A percentile compares a stretch with the other conserved stretches of the same genome.
Evolutionary conservation across 2,888 invertebrate species (phyloP).

Genomic region (Drosophila paranaensis): DNA sequence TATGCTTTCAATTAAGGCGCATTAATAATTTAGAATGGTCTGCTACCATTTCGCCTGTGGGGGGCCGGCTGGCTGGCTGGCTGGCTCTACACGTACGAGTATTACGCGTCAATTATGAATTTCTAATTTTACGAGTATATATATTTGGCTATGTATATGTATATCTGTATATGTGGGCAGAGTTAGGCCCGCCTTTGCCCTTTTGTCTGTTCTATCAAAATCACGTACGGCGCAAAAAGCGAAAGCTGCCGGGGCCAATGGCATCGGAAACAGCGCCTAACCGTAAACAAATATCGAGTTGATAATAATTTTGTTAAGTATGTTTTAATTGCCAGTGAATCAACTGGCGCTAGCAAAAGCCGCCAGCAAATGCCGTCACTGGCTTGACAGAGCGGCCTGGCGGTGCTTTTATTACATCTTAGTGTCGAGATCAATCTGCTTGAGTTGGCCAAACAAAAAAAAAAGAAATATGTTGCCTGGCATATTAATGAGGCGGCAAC

Average conservation of each 20-base stretch:
- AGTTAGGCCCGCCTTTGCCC: conserved; percentile 12
- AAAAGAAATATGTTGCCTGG: conserved; percentile 18
- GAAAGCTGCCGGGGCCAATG: conserved; percentile 82
- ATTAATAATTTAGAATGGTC: conserved; percentile 73
- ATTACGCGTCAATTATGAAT: conserved; percentile 78
- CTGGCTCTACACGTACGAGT: conserved; percentile 37
- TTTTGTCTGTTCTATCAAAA: conserved; percentile 49
- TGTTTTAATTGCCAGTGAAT: conserved; percentile 48
- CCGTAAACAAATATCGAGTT: conserved; percentile 34
- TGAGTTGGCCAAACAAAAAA: not conserved
- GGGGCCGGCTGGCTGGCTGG: conserved; percentile 2
- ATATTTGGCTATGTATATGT: not conserved
- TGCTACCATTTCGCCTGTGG: conserved; percentile 58
- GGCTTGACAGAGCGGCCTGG: conserved; percentile 24
- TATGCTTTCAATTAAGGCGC: conserved; percentile 61
- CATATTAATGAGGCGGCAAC: conserved; percentile 50
- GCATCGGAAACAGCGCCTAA: conserved; percentile 68
- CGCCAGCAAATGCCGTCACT: not conserved
- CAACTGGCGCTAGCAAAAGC: conserved; percentile 38
- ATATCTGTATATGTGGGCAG: not conserved
- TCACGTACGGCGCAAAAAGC: conserved; percentile 77
- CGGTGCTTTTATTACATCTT: conserved; percentile 21
- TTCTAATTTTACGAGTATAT: conserved; percentile 61
- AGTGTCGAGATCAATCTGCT: conserved; percentile 36
- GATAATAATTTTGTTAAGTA: conserved; percentile 20